Base-by-base conservation (phyloP, 2,113 vertebrate species). In the Lepus americanus region DNA sequence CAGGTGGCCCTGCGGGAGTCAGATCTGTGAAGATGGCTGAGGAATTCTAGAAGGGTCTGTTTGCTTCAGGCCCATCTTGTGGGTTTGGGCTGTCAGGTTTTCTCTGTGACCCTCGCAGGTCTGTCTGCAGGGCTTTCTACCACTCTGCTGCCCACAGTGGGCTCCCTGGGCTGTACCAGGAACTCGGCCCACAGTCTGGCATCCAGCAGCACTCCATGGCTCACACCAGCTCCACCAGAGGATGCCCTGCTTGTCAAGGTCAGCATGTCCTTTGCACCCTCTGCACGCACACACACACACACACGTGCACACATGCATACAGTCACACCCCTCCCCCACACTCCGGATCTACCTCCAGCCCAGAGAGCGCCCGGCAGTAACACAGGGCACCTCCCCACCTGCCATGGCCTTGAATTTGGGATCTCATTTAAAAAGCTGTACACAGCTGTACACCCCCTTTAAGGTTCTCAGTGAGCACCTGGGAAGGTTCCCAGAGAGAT, bases 301-400 rank as follows among this genome's bases (percentile, higher is more conserved):
- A 13, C 1, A 23, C 17, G 17, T n/a, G 16, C 33, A 16, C 63
- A 17, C 72, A 14, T 22, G 51, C n/a, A 9, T 44, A 39, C 44
- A 44, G 44, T 44, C 44, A 44, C 44, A 44, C 44, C 44, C 44
- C 6, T 44, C 44, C 19, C 4, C 1, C 14, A 11, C 25, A 29
- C 10, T 44, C 14, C 10, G 0, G 6, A 27, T 5, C n/a, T 3
- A 67, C 70, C 79, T 76, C 0, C 0, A 64, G 25, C n/a, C 74
- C 93, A 19, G 53, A 81, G 22, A 64, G 29, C 61, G 36, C 49
- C 11, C 0, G 3, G 53, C 31, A 23, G 73, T 31, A 85, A 73
- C 64, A 31, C 1, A 5, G 1, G 55, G 67, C 69, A 22, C 55
- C 9, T 90, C 31, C 70, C 17, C 83, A 55, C 19, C 19, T 61